phyloP scores from a whole-genome alignment of 2,888 invertebrate genomes.

The Malthinus flaveolus region DNA sequence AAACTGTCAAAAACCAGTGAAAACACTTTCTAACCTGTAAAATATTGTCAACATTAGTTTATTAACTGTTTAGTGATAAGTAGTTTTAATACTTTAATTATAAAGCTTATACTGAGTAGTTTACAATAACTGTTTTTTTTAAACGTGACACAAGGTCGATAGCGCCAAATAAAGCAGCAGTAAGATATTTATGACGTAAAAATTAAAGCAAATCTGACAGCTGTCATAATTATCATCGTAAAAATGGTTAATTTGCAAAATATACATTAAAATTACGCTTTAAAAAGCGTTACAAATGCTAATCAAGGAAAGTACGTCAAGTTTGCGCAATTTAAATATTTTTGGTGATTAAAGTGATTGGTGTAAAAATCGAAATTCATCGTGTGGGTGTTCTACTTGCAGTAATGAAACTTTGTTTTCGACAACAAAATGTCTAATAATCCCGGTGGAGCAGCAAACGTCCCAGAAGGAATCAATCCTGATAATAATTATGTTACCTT shows the following conservation, averaged over 20 bases:
- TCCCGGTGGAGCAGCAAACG: constrained; percentile 15
- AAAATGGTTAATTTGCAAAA: constrained; percentile 2
- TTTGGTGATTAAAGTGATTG: background rate
- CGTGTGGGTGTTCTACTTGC: too few species aligned
- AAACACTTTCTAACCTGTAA: too few species aligned
- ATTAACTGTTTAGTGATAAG: background rate
- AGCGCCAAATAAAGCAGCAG: too few species aligned
- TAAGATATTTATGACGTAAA: constrained; percentile 10
- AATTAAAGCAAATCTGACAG: constrained; percentile 20
- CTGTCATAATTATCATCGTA: constrained; percentile 16
- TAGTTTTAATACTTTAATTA: background rate
- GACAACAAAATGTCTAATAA: constrained; percentile 1
- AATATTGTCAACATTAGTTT: too few species aligned
- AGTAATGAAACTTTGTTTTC: too few species aligned
- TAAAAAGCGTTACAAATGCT: too few species aligned
- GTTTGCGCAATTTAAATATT: background rate
- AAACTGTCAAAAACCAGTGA: too few species aligned
- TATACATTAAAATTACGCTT: background rate
- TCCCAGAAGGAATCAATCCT: constrained; percentile 41
- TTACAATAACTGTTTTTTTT: too few species aligned
- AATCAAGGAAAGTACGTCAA: background rate
- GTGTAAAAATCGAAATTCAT: too few species aligned
- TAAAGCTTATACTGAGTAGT: too few species aligned
- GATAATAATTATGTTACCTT: constrained; percentile 55
- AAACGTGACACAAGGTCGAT: too few species aligned